Base-by-base conservation (phyloP, 1,140 invertebrate genomes). In the Amphibalanus amphitrite region DNA sequence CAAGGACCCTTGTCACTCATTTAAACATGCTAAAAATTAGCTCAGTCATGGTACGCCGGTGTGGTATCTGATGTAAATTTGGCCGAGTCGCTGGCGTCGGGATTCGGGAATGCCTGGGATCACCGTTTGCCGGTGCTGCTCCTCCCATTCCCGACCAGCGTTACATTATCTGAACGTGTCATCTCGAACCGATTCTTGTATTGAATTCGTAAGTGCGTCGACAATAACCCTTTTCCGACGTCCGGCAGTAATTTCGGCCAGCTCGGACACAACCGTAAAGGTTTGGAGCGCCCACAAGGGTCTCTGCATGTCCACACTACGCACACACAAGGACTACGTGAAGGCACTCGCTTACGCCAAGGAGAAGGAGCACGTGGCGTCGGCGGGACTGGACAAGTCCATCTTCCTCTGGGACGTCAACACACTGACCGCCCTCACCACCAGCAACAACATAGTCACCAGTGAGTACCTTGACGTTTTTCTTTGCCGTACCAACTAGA, bases 261-360 rank as follows among this genome's bases (percentile, higher is more conserved):
- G 95, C 78, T 97, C 93, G 75, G 97, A 99, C 81, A 98, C 96
- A 65, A 99, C 97, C 59, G 95, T 99, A 0, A 99, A 99, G 84
- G 93, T 99, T 70, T 99, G 97, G 97, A 99, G 98, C 83, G 94
- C 95, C 25, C 93, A 97, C 74, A 98, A 98, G 86, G 96, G 95
- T n/a, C 97, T 97, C 79, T 97, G 95, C 79, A 95, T 97, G 92
- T 97, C 93, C 0, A 97, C 95, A 3, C 82, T 99, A 74, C 83
- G 96, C 73, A 98, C 96, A 38, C 97, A 99, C 80, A 97, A 97
- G 78, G 97, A 99, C 79, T 99, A 98, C 83, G 97, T 99, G 4
- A 93, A 97, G 81, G 93, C 94, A 33, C 81, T 99, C 77, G 97
- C 97, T 0, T 99, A 99, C 83, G 96, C 96, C n/a, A 93, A 91